phyloP scores from a whole-genome alignment of 1,140 invertebrate species.

The Zaprionus camerounensis region DNA sequence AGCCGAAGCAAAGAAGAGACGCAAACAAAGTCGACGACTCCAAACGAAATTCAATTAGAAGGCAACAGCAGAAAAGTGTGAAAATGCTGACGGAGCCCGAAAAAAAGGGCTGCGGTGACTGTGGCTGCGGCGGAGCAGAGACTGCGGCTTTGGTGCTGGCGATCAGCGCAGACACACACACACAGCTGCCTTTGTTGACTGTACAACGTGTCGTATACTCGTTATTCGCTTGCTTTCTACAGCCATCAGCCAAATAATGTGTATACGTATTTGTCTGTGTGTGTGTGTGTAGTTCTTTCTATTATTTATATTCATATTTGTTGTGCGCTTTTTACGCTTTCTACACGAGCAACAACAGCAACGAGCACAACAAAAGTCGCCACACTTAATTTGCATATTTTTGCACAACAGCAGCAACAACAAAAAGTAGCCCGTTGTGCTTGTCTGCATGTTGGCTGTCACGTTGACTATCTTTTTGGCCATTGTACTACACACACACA shows the following conservation, averaged over 20 bases:
- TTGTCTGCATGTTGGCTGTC: slow-evolving; percentile 59
- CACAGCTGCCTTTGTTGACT: slow-evolving; percentile 55
- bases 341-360: slow-evolving; percentile 60
- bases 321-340: slow-evolving; percentile 72
- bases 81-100: slow-evolving; percentile 68
- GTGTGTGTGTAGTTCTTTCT: slow-evolving; percentile 8
- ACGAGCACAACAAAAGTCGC: slow-evolving; percentile 60
- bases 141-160: slow-evolving; percentile 42
- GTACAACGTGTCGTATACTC: slow-evolving; percentile 78
- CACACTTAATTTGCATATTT: slow-evolving; percentile 82
- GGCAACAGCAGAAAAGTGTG: slow-evolving; percentile 71
- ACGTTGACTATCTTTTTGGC: slow-evolving; percentile 73
- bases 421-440: slow-evolving; percentile 44
- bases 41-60: slow-evolving; percentile 78
- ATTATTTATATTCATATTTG: slow-evolving; percentile 43
- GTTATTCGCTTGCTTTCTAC: slow-evolving; percentile 72
- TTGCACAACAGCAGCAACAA: slow-evolving; percentile 20
- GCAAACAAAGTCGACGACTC: slow-evolving; percentile 64
- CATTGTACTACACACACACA: slow-evolving; percentile 38
- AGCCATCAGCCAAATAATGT: slow-evolving; percentile 65
- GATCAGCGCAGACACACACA: slow-evolving; percentile 40
- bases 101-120: slow-evolving; percentile 26
- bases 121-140: slow-evolving; percentile 22
- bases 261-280: slow-evolving; percentile 43
- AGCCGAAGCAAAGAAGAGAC: slow-evolving; percentile 42